Conservation (phyloP, 2,113 vertebrate genomes). For the Dolichotis patagonum region DNA sequence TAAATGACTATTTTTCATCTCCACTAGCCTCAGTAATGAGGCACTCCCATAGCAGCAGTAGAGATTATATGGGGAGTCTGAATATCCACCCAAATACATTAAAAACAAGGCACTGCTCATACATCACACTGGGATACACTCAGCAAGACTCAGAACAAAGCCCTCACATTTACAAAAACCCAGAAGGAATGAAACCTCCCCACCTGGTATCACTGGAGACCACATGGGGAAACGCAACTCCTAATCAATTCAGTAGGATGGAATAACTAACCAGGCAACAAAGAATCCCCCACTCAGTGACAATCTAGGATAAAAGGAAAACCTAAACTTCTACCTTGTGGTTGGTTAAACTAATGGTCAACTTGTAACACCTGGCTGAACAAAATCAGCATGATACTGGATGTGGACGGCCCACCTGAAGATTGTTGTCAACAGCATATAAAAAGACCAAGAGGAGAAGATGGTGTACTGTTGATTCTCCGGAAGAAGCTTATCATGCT, state of each 20-base stretch:
- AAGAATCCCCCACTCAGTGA: background rate
- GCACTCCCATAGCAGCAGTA: background rate
- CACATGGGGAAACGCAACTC: background rate
- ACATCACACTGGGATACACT: background rate
- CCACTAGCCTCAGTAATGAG: background rate
- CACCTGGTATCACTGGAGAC: background rate
- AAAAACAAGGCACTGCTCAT: background rate
- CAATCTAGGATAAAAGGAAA: background rate
- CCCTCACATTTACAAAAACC: background rate
- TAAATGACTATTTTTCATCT: background rate
- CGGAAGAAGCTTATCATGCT: too few relatives aligned
- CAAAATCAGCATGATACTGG: too few relatives aligned
- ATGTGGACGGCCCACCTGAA: too few relatives aligned
- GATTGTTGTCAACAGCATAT: too few relatives aligned
- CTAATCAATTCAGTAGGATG: background rate
- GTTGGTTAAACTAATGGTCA: too few relatives aligned
- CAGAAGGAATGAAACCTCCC: background rate
- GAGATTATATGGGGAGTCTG: background rate
- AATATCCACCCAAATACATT: background rate
- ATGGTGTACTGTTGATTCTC: too few relatives aligned
- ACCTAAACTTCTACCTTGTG: background rate
- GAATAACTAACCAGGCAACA: background rate
- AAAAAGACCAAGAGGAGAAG: too few relatives aligned
- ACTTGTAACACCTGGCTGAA: too few relatives aligned
- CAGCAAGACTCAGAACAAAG: background rate